Conservation (phyloP, 2,888 invertebrate species). For the Periphyllus acericola region DNA sequence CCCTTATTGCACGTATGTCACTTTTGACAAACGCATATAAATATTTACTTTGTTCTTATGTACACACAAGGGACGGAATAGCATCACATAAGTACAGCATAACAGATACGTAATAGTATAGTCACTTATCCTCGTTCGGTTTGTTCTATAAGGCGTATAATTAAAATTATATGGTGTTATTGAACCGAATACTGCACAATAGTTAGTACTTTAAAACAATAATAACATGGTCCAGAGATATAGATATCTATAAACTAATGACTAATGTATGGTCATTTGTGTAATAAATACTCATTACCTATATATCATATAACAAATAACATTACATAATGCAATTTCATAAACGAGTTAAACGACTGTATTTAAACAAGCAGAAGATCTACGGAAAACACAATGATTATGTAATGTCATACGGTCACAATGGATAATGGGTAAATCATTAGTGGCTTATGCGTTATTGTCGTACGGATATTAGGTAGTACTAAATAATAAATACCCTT, state of each 20-base stretch:
- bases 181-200: not conserved
- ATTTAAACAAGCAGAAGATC: not conserved
- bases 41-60: too few species aligned
- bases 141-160: too few species aligned
- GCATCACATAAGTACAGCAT: too few species aligned
- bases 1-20: too few species aligned
- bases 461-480: not conserved
- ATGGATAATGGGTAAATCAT: constrained; percentile 21
- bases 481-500: not conserved
- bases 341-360: constrained; percentile 17
- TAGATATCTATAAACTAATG: not conserved
- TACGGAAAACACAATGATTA: constrained; percentile 8
- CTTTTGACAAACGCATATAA: too few species aligned
- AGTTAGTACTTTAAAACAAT: not conserved
- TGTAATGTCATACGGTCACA: not conserved
- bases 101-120: too few species aligned
- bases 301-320: not conserved
- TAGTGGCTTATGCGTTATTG: constrained; percentile 4
- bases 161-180: not conserved
- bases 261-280: constrained; percentile 12
- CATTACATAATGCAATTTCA: constrained; percentile 3
- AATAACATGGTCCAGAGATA: not conserved
- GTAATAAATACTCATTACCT: constrained; percentile 4
- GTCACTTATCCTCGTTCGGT: too few species aligned
- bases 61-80: too few species aligned